These are phyloP conservation scores for Eulacestoma nigropectus DNA, from an alignment of 2,113 vertebrate genomes.

Conservation along the genomic window DNA sequence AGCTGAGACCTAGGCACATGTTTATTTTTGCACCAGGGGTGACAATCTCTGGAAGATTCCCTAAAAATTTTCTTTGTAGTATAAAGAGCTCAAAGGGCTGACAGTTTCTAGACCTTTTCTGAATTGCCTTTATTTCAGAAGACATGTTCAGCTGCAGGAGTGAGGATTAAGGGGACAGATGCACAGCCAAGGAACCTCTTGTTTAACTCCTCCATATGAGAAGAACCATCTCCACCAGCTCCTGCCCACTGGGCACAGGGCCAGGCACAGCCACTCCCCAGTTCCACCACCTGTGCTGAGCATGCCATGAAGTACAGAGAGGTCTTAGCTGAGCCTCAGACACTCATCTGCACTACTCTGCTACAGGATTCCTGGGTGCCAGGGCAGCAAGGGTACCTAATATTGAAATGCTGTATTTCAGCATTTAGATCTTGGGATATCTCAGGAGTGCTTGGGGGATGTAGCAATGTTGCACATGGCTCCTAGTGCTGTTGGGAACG, in stretches of 20 bases:
- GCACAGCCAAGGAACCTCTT: not conserved
- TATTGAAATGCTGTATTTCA: not conserved
- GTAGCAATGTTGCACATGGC: not conserved
- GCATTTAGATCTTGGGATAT: not conserved
- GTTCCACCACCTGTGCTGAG: not conserved
- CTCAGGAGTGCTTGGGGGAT: not conserved
- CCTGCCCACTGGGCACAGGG: not conserved
- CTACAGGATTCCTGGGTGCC: not conserved
- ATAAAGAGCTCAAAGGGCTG: not conserved
- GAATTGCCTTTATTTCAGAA: not conserved
- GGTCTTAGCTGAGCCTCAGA: not conserved
- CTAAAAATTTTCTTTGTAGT: not conserved
- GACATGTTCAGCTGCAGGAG: not conserved
- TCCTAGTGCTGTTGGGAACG: not conserved
- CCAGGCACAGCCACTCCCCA: not conserved
- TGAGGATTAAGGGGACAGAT: not conserved
- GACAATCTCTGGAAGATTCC: not conserved
- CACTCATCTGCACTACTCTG: not conserved
- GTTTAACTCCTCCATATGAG: not conserved
- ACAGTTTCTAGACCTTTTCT: not conserved
- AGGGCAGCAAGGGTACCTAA: not conserved
- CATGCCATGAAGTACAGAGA: not conserved
- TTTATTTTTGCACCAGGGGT: not conserved
- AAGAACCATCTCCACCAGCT: not conserved
- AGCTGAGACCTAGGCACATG: not conserved